Evolutionary conservation across 2,888 invertebrate species (phyloP), one percentile per base, ranked within the genome.

Genomic region (Nebria brevicollis): DNA sequence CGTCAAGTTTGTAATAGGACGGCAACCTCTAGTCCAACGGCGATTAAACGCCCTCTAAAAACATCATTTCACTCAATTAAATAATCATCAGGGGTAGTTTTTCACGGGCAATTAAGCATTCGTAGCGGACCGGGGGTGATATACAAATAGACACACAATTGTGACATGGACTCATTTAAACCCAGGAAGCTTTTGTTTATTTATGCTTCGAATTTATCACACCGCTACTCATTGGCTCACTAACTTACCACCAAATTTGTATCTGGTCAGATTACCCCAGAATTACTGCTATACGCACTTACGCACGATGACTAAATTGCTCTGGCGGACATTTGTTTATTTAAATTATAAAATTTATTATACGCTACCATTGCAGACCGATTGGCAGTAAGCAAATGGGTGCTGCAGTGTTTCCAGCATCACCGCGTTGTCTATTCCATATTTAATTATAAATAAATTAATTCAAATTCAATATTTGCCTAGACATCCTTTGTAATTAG

Each of bases 21-120:
- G 65, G 3, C 3, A 65, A 65, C 65, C 65, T 65, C 65, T n/a
- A 65, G 5, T 15, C 65, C 7, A 4, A 8, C 20, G 6, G 25
- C 68, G 68, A 68, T 75, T 64, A 75, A 15, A 15, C 25, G 43
- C 54, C 43, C 42, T 3, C 34, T 76, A 77, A 54, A 43, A 70
- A 68, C 70, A 77, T 77, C 54, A 77, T 77, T 77, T 70, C 77
- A 54, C 70, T 70, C 77, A 72, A 77, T 77, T 77, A 70, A 77
- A 77, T 77, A 77, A 77, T 77, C 77, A 77, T 70, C 77, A 77
- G 77, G 77, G 77, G 77, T 70, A 77, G 77, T 77, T 77, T 77
- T 77, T 77, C 77, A 77, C 70, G 77, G 15, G 77, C 70, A 77
- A 77, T 77, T 77, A 77, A 70, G 20, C 77, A 15, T n/a, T 68